Evolutionary conservation across 1,140 invertebrate genomes (phyloP), one percentile per base, ranked within the genome.

Genomic region (Solenopsis fugax): DNA sequence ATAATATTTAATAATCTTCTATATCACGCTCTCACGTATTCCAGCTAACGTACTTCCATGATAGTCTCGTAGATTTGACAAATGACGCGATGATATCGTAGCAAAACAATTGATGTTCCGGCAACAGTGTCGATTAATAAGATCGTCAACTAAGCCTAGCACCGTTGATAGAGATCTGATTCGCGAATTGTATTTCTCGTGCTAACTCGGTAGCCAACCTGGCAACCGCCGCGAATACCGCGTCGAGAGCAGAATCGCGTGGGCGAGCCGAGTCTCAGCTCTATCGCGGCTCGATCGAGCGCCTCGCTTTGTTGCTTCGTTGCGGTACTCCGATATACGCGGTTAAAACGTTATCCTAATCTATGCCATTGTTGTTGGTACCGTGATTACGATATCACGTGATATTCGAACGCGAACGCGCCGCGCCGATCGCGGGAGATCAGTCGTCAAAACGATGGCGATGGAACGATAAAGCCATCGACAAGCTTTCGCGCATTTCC

Each of bases 141-240:
- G 80, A 84, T 62, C 56, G 69, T 84, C 69, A 84, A 84, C 69
- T 60, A 50, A 45, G 69, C 80, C 58, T 73, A 82, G 41, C 67
- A 73, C 4, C 29, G 69, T 50, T 60, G 80, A 84, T 75, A 60
- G 80, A 6, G 69, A 75, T 84, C 80, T 18, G 69, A 48, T 69
- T 64, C 58, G 82, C 82, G 75, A 78, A 85, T 65, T 64, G 73
- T 13, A 41, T 65, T 85, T 89, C 76, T 58, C 45, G 50, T 58
- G 56, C 71, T 73, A 87, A 89, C 41, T 86, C 76, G 71, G 88
- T 89, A 89, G 88, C 75, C 88, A 50, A 69, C 45, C 60, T 75
- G 82, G 50, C 76, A 86, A 45, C 80, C 41, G 65, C n/a, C 84
- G 58, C 69, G 69, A 73, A 84, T 73, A 84, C 60, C 80, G 56